Conservation (phyloP, 2,113 vertebrate species). For the Dipodomys spectabilis region DNA sequence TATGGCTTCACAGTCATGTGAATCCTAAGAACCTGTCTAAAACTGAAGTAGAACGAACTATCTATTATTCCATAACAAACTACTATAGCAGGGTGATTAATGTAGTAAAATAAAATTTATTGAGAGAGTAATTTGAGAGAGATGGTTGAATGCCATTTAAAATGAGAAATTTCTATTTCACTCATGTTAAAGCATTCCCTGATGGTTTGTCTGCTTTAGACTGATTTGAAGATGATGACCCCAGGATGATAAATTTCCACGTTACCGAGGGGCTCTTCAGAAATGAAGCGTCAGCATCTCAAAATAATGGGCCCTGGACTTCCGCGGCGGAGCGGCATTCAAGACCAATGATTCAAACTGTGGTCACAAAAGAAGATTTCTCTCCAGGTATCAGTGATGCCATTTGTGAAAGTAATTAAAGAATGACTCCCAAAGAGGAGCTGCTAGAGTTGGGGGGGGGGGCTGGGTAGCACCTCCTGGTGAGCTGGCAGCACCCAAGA, state of each 20-base stretch:
- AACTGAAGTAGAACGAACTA: background rate
- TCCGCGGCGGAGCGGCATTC: slow-evolving; percentile 29
- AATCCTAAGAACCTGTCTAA: background rate
- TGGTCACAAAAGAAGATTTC: slow-evolving; percentile 36
- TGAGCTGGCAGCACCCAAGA: background rate
- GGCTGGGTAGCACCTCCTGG: background rate
- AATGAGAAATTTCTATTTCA: background rate
- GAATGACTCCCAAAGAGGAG: background rate
- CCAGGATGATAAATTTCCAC: slow-evolving; percentile 41
- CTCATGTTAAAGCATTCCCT: background rate
- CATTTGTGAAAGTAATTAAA: background rate
- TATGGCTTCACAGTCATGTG: background rate
- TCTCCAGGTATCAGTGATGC: slow-evolving; percentile 1
- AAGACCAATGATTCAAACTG: slow-evolving; percentile 52
- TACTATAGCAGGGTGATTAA: background rate
- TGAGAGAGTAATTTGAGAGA: background rate
- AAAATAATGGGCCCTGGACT: slow-evolving; percentile 55
- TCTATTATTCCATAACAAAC: background rate
- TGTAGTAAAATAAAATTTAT: background rate
- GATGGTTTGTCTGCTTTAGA: background rate
- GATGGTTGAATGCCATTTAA: background rate
- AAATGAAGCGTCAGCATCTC: slow-evolving; percentile 63
- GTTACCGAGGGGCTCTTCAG: slow-evolving; percentile 33
- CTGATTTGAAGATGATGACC: slow-evolving; percentile 11
- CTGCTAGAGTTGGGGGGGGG: background rate